Evolutionary conservation across 1,140 invertebrate genomes (phyloP).

Genomic region (Pseudoatta argentina): DNA sequence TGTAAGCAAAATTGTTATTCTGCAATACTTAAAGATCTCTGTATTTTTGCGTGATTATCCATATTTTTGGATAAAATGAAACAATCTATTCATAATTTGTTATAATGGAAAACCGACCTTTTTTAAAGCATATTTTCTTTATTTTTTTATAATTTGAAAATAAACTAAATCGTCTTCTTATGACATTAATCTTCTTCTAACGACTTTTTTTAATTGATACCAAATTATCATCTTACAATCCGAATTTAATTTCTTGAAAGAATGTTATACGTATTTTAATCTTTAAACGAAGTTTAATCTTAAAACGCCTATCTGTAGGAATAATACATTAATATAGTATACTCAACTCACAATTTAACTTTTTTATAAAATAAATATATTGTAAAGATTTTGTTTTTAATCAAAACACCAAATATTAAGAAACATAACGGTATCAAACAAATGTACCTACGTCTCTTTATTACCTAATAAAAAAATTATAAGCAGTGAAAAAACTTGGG

Average conservation of each 20-base stretch:
- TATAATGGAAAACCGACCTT: neutral
- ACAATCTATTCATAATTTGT: neutral
- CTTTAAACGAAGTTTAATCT: neutral
- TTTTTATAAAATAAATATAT: too few relatives aligned
- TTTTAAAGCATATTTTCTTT: neutral
- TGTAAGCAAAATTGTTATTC: neutral
- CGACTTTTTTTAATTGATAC: neutral
- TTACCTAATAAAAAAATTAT: too few relatives aligned
- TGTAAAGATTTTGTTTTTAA: too few relatives aligned
- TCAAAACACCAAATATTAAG: too few relatives aligned
- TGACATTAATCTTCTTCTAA: neutral
- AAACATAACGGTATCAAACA: too few relatives aligned
- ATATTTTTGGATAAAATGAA: neutral
- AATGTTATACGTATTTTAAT: neutral
- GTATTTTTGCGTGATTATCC: neutral
- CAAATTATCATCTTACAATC: neutral
- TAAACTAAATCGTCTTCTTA: neutral
- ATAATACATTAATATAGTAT: too few relatives aligned
- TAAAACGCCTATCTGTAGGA: too few relatives aligned
- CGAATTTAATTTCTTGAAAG: neutral
- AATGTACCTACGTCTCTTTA: too few relatives aligned
- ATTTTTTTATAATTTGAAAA: neutral
- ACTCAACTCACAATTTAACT: too few relatives aligned
- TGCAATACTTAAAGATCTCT: slow-evolving; percentile 5
- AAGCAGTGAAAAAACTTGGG: too few relatives aligned